Percentiles rank a stretch among this genome's conserved stretches.
These are phyloP conservation scores for Dastarcus helophoroides DNA, from an alignment of 2,888 invertebrate genomes.

Conservation along the genomic window DNA sequence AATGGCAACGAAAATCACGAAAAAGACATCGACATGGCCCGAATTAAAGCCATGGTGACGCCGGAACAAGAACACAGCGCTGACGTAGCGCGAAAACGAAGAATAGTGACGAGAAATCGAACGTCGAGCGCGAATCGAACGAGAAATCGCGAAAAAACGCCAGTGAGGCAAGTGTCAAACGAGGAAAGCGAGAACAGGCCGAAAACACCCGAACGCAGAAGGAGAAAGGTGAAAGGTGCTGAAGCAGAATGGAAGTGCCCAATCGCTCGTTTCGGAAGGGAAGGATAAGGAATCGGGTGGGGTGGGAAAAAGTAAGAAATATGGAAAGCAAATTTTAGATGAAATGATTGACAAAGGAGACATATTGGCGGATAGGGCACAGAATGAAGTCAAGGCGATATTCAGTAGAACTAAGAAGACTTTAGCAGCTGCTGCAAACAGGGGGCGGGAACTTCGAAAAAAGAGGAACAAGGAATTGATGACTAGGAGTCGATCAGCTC, in stretches of 20 bases:
- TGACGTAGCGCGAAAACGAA: slow-evolving; percentile 46
- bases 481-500: slow-evolving; percentile 47
- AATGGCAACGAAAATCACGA: slow-evolving; percentile 14
- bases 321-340: slow-evolving; percentile 10
- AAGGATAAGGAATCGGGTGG: no score
- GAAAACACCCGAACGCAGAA: slow-evolving; percentile 27
- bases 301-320: no score
- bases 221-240: slow-evolving; percentile 15
- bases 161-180: slow-evolving; percentile 34
- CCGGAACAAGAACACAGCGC: slow-evolving; percentile 42
- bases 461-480: slow-evolving; percentile 26
- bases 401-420: slow-evolving; percentile 32
- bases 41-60: slow-evolving; percentile 31
- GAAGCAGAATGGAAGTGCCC: slow-evolving; percentile 5
- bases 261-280: no score
- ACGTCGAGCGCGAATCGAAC: slow-evolving; percentile 40
- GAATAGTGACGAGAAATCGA: slow-evolving; percentile 49
- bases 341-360: slow-evolving; percentile 11
- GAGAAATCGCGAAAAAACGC: slow-evolving; percentile 53
- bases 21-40: slow-evolving; percentile 17
- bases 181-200: slow-evolving; percentile 1
- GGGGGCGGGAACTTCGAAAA: slow-evolving; percentile 23
- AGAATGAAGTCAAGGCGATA: slow-evolving; percentile 26
- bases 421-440: slow-evolving; percentile 21
- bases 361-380: slow-evolving; percentile 24